Conservation (phyloP, 2,888 invertebrate genomes). For the Sinodicranocentrus sp. region DNA sequence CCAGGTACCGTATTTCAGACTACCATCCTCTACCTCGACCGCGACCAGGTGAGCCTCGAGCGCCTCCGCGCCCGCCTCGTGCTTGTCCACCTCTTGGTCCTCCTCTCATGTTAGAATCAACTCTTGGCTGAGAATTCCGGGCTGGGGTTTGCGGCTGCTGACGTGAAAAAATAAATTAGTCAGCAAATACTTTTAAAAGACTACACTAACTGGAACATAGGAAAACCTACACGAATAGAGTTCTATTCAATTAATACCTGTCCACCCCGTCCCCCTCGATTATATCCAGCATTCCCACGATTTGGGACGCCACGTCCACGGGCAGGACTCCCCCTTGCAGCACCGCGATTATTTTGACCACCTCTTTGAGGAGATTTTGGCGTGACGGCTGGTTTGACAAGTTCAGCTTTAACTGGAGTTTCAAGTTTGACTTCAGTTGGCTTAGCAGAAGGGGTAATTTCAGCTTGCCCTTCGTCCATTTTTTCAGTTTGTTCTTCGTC, state of each 20-base stretch:
- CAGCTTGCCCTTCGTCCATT: neutral
- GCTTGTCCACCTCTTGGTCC: slow-evolving; percentile 36
- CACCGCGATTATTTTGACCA: slow-evolving; percentile 47
- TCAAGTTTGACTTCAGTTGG: slow-evolving; percentile 18
- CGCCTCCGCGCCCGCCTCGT: slow-evolving; percentile 44
- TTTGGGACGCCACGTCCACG: slow-evolving; percentile 52
- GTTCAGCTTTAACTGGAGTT: slow-evolving; percentile 28
- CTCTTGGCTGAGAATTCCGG: slow-evolving; percentile 35
- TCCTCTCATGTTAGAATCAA: slow-evolving; percentile 62
- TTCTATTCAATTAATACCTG: slow-evolving; percentile 42
- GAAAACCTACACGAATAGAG: no score
- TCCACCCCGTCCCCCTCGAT: slow-evolving; percentile 33
- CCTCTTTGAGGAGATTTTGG: slow-evolving; percentile 51
- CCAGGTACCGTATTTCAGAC: slow-evolving; percentile 21
- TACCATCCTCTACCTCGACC: slow-evolving; percentile 57
- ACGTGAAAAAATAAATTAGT: neutral
- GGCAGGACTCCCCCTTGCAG: slow-evolving; percentile 45
- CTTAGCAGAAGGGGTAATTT: neutral
- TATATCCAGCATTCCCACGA: slow-evolving; percentile 12
- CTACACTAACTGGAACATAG: no score
- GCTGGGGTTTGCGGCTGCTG: slow-evolving; percentile 54
- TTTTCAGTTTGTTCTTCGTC: slow-evolving; percentile 37
- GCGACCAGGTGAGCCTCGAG: slow-evolving; percentile 55
- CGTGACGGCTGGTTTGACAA: slow-evolving; percentile 28
- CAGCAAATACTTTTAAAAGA: no score